Percentiles rank a stretch among this genome's conserved stretches.
These are phyloP conservation scores for Ibycter americanus DNA, from an alignment of 2,797 vertebrate species.

Conservation along the genomic window DNA sequence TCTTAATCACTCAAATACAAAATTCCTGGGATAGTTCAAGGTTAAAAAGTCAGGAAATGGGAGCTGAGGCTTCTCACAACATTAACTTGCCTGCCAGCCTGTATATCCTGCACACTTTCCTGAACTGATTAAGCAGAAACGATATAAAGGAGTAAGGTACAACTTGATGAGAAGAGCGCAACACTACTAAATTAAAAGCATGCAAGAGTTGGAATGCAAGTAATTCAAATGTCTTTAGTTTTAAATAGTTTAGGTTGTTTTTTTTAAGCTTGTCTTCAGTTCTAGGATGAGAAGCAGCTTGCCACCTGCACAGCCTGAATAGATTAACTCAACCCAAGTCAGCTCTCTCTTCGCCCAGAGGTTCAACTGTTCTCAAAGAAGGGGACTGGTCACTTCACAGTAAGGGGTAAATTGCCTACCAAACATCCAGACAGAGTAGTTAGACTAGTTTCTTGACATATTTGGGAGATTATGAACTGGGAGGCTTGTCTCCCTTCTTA, in stretches of 20 bases:
- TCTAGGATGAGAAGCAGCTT: not conserved
- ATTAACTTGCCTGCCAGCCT: conserved; percentile 54
- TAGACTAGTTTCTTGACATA: conserved; percentile 42
- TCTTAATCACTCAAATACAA: conserved; percentile 56
- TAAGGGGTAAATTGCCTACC: not conserved
- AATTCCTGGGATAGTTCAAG: conserved; percentile 67
- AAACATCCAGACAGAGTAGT: conserved; percentile 17
- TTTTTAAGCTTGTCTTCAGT: not conserved
- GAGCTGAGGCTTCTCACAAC: conserved; percentile 54
- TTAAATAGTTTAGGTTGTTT: not conserved
- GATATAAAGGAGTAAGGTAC: conserved; percentile 12
- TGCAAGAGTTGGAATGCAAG: not conserved
- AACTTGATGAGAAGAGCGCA: not conserved
- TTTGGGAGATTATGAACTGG: conserved; percentile 37
- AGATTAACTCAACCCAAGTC: not conserved
- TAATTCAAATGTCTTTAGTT: not conserved
- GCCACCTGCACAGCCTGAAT: not conserved
- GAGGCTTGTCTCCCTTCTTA: not conserved
- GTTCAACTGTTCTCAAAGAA: not conserved
- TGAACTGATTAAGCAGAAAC: conserved; percentile 30
- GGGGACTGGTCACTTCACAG: not conserved
- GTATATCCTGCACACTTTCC: conserved; percentile 31
- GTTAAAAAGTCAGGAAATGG: conserved; percentile 59
- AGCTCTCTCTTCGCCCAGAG: not conserved
- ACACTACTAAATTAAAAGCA: not conserved